phyloP scores from a whole-genome alignment of 2,113 vertebrate species.

The Callocephalon fimbriatum region DNA sequence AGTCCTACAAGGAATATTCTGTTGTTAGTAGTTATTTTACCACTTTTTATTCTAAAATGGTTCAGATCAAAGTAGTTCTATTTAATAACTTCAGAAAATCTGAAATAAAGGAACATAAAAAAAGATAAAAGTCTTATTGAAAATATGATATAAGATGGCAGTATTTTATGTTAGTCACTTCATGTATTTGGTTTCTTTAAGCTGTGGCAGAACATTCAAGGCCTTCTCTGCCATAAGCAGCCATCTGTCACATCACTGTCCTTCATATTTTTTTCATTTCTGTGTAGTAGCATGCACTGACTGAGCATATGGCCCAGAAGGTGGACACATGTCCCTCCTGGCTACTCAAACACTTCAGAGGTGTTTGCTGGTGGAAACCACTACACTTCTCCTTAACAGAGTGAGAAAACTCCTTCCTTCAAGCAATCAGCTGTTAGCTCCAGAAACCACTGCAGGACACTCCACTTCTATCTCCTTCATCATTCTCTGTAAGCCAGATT shows the following conservation, averaged over 20 bases:
- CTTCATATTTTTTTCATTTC: neutral
- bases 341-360: neutral
- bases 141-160: neutral
- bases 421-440: neutral
- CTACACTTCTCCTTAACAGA: neutral
- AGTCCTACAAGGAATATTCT: neutral
- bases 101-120: neutral
- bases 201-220: neutral
- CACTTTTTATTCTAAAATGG: neutral
- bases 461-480: neutral
- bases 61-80: neutral
- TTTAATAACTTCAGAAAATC: neutral
- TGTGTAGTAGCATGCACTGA: neutral
- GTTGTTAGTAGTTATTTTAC: neutral
- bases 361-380: neutral
- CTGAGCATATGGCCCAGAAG: neutral
- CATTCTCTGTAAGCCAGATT: neutral
- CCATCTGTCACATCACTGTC: neutral
- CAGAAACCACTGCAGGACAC: neutral
- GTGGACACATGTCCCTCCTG: neutral
- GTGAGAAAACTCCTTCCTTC: neutral
- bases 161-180: neutral
- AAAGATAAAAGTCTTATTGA: neutral
- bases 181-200: neutral
- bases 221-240: conserved; percentile 13